phyloP scores from a whole-genome alignment of 2,888 invertebrate genomes.

The Eupithecia centaureata region DNA sequence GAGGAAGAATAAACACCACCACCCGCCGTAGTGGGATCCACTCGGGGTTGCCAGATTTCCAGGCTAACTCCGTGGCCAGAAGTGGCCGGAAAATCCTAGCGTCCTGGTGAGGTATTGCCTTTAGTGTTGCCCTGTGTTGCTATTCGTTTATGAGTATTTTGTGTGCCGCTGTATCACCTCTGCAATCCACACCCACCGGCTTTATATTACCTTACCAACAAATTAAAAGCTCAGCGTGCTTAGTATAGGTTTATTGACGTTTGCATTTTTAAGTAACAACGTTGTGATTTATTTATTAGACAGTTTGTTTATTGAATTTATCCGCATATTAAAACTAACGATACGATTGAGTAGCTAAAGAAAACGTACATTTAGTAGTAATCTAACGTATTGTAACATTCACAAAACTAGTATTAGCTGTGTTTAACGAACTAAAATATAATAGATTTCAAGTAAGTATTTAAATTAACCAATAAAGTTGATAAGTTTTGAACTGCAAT shows the following conservation, averaged over 20 bases:
- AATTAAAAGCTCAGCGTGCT: background rate
- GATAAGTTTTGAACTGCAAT: background rate
- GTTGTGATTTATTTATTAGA: background rate
- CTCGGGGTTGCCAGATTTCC: constrained; percentile 6
- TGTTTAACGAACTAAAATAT: background rate
- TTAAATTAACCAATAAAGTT: background rate
- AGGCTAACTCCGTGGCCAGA: background rate
- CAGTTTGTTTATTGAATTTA: background rate
- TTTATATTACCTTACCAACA: background rate
- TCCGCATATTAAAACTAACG: background rate
- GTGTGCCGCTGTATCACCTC: constrained; percentile 58
- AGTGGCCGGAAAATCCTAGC: background rate
- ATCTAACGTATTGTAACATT: background rate
- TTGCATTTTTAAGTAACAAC: background rate
- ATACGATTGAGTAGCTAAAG: background rate
- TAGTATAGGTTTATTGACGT: background rate
- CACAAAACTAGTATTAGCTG: background rate
- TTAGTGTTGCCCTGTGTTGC: constrained; percentile 67
- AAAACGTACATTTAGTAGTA: too few relatives aligned
- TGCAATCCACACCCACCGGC: constrained; percentile 36
- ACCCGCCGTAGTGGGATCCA: constrained; percentile 8
- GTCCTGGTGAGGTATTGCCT: background rate
- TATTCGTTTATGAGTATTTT: constrained; percentile 55
- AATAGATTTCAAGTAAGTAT: background rate
- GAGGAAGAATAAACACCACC: constrained; percentile 82